Conservation (phyloP, 2,797 vertebrate genomes). For the Darevskia mixta region DNA sequence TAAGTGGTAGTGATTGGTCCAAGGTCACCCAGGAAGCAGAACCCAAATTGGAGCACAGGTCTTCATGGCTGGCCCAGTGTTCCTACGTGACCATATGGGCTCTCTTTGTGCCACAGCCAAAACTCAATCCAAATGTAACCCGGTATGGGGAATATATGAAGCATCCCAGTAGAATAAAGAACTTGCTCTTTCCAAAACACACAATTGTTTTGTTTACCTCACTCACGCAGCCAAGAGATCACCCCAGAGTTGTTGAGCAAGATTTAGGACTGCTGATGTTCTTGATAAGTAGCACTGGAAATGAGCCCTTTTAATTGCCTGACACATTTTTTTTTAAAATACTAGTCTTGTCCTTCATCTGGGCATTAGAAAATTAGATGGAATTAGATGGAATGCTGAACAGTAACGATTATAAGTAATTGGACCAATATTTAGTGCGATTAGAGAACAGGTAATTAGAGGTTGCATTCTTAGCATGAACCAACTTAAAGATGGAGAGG, state of each 20-base stretch:
- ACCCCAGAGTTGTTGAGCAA: conserved; percentile 40
- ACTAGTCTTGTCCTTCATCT: conserved; percentile 35
- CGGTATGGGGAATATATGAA: neutral
- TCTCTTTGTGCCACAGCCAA: neutral
- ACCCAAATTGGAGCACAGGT: neutral
- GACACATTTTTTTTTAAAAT: conserved; percentile 21
- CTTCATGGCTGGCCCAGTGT: neutral
- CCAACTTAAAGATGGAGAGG: neutral
- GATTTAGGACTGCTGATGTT: conserved; percentile 21
- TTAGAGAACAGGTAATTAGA: conserved; percentile 34
- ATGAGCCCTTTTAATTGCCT: neutral
- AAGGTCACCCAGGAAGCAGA: neutral
- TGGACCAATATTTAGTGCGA: conserved; percentile 23
- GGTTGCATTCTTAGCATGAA: conserved; percentile 14
- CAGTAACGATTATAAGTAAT: conserved; percentile 14
- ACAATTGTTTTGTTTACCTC: conserved; percentile 45
- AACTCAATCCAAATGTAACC: neutral
- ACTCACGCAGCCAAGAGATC: conserved; percentile 43
- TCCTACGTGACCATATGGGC: neutral
- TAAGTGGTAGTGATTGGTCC: neutral
- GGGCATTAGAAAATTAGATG: neutral
- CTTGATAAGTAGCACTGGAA: neutral
- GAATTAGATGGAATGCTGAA: conserved; percentile 50
- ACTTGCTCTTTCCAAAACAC: neutral
- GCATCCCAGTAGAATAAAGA: neutral